Conservation (phyloP, 1,140 invertebrate species). For the Magallana ariakensis region DNA sequence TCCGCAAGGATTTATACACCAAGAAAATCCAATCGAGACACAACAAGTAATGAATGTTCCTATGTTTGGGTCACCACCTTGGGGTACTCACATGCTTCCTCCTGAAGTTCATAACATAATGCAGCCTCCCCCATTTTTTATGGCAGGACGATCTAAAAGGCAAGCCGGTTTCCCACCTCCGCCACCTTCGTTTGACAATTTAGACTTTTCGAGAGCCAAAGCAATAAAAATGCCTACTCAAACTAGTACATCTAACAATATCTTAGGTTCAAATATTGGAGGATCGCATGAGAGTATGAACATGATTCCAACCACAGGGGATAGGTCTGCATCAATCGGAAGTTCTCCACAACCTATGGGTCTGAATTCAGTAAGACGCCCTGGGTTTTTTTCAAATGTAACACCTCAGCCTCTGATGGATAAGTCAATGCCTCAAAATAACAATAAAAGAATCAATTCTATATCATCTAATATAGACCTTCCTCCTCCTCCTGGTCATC, state of each 20-base stretch:
- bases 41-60: not conserved
- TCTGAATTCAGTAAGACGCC: too few relatives aligned
- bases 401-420: too few relatives aligned
- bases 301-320: too few relatives aligned
- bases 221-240: not conserved
- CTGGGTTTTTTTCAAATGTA: too few relatives aligned
- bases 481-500: too few relatives aligned
- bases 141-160: not conserved
- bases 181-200: not conserved
- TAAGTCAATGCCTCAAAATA: too few relatives aligned
- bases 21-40: not conserved
- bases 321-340: too few relatives aligned
- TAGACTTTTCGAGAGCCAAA: not conserved
- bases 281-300: not conserved
- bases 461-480: too few relatives aligned
- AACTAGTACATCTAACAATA: not conserved
- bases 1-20: not conserved
- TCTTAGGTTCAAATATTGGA: not conserved
- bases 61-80: not conserved
- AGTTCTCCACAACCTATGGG: too few relatives aligned
- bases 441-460: too few relatives aligned
- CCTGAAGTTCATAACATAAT: not conserved
- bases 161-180: not conserved
- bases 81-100: not conserved
- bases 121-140: not conserved